Conservation (phyloP, 2,797 vertebrate genomes). For the Crenuchus spilurus region DNA sequence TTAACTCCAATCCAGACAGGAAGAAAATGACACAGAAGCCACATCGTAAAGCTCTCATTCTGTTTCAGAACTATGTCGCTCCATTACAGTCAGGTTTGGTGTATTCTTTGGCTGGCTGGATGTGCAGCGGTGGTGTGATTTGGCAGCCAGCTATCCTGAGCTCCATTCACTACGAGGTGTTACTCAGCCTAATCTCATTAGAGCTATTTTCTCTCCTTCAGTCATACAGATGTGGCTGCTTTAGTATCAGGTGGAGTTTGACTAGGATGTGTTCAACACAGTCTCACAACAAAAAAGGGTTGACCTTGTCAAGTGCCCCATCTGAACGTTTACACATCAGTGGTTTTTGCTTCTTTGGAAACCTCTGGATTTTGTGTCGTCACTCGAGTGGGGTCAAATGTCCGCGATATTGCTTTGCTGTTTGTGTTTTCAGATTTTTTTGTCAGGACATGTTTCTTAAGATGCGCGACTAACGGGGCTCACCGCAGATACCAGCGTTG, state of each 20-base stretch:
- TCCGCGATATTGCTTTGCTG: too few species aligned
- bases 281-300: too few species aligned
- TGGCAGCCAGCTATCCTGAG: slow-evolving; percentile 45
- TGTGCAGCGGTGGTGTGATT: slow-evolving; percentile 40
- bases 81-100: slow-evolving; percentile 31
- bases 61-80: slow-evolving; percentile 28
- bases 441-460: too few species aligned
- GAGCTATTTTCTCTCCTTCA: slow-evolving; percentile 27
- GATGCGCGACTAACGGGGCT: too few species aligned
- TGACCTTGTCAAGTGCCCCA: too few species aligned
- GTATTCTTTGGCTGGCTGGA: slow-evolving; percentile 35
- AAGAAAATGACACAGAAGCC: slow-evolving; percentile 36
- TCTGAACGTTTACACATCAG: too few species aligned
- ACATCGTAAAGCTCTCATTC: background rate
- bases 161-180: slow-evolving; percentile 50
- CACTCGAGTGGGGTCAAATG: too few species aligned
- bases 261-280: slow-evolving; percentile 32
- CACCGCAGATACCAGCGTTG: too few species aligned
- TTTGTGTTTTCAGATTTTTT: too few species aligned
- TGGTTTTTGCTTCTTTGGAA: too few species aligned
- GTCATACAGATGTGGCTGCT: slow-evolving; percentile 41
- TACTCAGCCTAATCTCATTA: slow-evolving; percentile 60
- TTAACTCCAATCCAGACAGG: slow-evolving; percentile 15
- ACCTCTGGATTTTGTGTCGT: too few species aligned
- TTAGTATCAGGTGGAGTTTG: slow-evolving; percentile 49